phyloP scores from a whole-genome alignment of 2,113 vertebrate genomes.

The Lethenteron reissneri region DNA sequence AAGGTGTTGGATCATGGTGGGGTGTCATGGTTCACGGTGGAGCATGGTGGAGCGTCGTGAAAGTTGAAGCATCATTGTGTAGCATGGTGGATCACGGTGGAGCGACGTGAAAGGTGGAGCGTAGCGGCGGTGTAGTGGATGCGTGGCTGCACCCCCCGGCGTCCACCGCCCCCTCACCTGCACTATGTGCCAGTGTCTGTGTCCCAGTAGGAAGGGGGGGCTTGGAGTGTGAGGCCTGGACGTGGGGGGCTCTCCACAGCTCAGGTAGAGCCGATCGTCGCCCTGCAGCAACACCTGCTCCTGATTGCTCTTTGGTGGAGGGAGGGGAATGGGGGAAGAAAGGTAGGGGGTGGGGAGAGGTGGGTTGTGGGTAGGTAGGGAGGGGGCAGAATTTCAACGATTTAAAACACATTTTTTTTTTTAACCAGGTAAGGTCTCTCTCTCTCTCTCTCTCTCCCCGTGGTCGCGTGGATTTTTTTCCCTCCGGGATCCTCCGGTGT shows the following conservation, averaged over 20 bases:
- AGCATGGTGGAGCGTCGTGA: too few relatives aligned
- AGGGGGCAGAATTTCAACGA: not conserved
- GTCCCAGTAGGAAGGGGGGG: conserved; percentile 87
- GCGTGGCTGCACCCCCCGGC: too few relatives aligned
- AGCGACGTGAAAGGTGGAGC: too few relatives aligned
- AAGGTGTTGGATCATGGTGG: too few relatives aligned
- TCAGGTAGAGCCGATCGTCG: conserved; percentile 86
- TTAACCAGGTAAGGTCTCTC: conserved; percentile 1
- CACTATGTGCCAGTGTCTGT: conserved; percentile 94
- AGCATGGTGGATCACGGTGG: too few relatives aligned
- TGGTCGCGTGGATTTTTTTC: too few relatives aligned
- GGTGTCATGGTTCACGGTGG: too few relatives aligned
- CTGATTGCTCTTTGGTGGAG: conserved; percentile 56
- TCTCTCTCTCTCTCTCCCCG: conserved; percentile 4
- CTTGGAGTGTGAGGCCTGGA: not conserved
- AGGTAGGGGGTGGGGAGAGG: not conserved
- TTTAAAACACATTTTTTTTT: not conserved
- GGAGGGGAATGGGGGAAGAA: conserved; percentile 11
- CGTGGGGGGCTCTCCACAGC: conserved; percentile 51
- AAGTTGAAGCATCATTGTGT: too few relatives aligned
- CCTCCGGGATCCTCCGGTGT: too few relatives aligned
- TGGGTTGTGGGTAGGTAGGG: not conserved
- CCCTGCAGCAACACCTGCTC: conserved; percentile 90
- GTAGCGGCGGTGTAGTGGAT: too few relatives aligned
- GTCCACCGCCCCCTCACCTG: conserved; percentile 33